phyloP scores from a whole-genome alignment of 2,888 invertebrate species.

The Gryllus longicercus region DNA sequence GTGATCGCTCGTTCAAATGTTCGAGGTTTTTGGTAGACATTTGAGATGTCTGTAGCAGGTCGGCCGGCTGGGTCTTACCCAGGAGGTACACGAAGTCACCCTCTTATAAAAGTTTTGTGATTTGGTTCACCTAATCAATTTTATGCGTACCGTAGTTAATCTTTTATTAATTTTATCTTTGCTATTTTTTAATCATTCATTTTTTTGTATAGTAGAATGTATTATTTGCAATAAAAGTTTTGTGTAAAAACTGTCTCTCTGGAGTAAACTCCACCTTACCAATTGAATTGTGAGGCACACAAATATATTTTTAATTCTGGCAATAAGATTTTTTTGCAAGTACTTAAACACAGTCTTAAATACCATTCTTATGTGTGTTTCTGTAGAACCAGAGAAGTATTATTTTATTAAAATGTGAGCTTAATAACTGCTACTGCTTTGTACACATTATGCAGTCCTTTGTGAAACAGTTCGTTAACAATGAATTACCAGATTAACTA shows the following conservation, averaged over 20 bases:
- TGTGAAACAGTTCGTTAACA: too few relatives aligned
- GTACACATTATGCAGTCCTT: too few relatives aligned
- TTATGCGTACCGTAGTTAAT: constrained; percentile 29
- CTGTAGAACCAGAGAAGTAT: too few relatives aligned
- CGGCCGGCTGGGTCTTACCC: constrained; percentile 26
- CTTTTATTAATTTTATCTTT: constrained; percentile 28
- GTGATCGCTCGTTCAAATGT: constrained; percentile 29
- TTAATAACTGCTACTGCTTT: too few relatives aligned
- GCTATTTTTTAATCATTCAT: constrained; percentile 28
- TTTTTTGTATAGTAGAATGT: constrained; percentile 34
- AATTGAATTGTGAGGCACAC: constrained; percentile 18
- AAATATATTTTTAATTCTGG: background rate
- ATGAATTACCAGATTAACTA: too few relatives aligned
- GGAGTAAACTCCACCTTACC: constrained; percentile 54
- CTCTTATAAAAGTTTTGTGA: constrained; percentile 30
- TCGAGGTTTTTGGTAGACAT: constrained; percentile 34
- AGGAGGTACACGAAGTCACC: constrained; percentile 30
- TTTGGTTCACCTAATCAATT: constrained; percentile 29
- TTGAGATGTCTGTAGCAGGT: constrained; percentile 33
- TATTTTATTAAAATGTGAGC: too few relatives aligned
- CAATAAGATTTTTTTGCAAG: too few relatives aligned
- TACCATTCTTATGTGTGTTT: too few relatives aligned
- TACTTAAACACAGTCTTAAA: too few relatives aligned
- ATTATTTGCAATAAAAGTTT: constrained; percentile 31
- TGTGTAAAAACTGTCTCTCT: constrained; percentile 42